Percentiles rank a stretch among this genome's conserved stretches.
phyloP scores from a whole-genome alignment of 2,797 vertebrate species.

The Fringilla coelebs region DNA sequence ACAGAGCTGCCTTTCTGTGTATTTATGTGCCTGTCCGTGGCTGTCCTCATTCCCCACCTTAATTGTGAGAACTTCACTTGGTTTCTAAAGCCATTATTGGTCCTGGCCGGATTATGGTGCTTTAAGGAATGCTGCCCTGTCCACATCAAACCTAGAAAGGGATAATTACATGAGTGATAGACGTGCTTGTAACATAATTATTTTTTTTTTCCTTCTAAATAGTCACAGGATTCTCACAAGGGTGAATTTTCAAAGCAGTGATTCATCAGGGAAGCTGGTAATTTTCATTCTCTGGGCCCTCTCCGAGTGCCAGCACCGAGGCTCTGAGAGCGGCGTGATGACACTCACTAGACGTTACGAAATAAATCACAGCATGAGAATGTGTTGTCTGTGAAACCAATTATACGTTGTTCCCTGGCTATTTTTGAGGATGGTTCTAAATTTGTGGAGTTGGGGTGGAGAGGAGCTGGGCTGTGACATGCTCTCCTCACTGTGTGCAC shows the following conservation, averaged over 20 bases:
- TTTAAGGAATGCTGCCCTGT: constrained; percentile 63
- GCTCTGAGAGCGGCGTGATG: constrained; percentile 14
- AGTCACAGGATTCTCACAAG: constrained; percentile 62
- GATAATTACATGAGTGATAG: constrained; percentile 61
- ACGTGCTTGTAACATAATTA: background rate
- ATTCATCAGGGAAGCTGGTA: constrained; percentile 47
- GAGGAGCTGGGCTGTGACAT: background rate
- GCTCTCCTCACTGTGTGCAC: background rate
- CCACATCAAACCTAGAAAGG: constrained; percentile 71
- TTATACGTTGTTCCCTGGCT: constrained; percentile 58
- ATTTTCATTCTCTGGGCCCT: constrained; percentile 49
- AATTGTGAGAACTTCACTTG: constrained; percentile 67
- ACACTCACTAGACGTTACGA: constrained; percentile 53
- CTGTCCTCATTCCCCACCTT: constrained; percentile 66
- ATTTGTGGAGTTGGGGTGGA: constrained; percentile 51
- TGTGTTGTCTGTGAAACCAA: constrained; percentile 59
- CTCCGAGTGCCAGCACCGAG: background rate
- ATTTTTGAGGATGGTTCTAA: constrained; percentile 61
- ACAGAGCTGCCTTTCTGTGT: constrained; percentile 6
- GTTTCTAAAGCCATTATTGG: constrained; percentile 57
- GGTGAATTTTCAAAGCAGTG: constrained; percentile 53
- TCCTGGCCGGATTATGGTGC: constrained; percentile 49
- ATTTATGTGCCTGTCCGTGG: constrained; percentile 43
- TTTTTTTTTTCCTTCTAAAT: constrained; percentile 41
- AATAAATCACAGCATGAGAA: constrained; percentile 54